Evolutionary conservation across 2,113 vertebrate species (phyloP).

Genomic region (Grantiella picta): DNA sequence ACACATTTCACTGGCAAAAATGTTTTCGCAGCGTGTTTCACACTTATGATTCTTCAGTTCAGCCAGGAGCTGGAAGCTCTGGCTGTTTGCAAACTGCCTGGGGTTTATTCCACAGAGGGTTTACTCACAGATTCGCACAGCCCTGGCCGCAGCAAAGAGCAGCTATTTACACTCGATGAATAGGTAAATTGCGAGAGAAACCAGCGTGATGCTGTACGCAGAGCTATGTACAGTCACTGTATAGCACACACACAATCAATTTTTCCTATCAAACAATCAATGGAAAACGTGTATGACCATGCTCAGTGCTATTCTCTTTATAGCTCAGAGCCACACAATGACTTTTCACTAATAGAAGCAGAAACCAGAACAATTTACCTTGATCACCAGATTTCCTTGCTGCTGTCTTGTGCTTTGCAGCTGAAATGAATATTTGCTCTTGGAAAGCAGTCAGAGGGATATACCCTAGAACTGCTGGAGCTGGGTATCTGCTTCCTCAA

Average conservation of each 20-base stretch:
- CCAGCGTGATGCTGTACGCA: conserved; percentile 2
- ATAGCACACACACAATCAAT: background rate
- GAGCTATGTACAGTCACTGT: background rate
- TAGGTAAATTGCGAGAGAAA: conserved; percentile 22
- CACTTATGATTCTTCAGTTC: background rate
- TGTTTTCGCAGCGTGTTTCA: conserved; percentile 11
- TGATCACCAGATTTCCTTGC: background rate
- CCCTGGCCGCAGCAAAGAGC: background rate
- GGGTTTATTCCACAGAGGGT: conserved; percentile 7
- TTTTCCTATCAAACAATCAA: background rate
- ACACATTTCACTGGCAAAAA: conserved; percentile 10
- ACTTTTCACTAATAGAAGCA: background rate
- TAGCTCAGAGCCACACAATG: background rate
- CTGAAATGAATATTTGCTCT: background rate
- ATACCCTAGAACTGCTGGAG: background rate
- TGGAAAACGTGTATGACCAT: background rate
- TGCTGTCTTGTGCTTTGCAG: background rate
- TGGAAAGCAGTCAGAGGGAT: background rate
- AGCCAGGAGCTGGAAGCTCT: conserved; percentile 6
- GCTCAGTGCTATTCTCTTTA: background rate
- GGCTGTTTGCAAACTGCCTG: conserved; percentile 39
- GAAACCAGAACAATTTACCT: background rate
- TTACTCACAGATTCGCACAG: conserved; percentile 20
- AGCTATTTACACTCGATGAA: conserved; percentile 32
- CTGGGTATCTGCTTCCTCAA: background rate